Base-by-base conservation (phyloP, 2,888 invertebrate species). In the Chrysolina oricalcia region DNA sequence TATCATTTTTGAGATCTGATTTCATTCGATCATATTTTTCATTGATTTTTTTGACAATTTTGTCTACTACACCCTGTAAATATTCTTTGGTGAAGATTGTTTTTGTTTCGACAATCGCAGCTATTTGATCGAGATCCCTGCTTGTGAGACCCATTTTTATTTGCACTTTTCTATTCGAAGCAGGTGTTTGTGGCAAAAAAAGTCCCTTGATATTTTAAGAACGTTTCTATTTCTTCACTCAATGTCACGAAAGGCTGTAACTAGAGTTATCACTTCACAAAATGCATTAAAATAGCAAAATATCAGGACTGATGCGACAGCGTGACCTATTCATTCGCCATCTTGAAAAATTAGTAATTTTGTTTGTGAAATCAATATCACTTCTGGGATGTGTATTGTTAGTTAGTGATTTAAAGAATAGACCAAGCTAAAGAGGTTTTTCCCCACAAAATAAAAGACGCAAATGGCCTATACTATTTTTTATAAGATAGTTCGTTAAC, bases 1-100 rank as follows among this genome's bases (percentile, higher is more conserved):
- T 11, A 40, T 64, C 64, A 64, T 17, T 43, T 64, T 64, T 17
- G 19, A 64, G 64, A 19, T 64, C 17, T 11, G 64, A 41, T 41
- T 19, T 64, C 9, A 17, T 19, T 43, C 23, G n/a, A 19, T 64
- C 64, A 64, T 41, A 64, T 64, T 64, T 64, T 11, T 17, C 43
- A 9, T 19, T 41, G 35, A 64, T 43, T 17, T 43, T 41, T 3
- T 64, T 17, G 19, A 43, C 19, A 41, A 43, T 41, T 41, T 19
- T 35, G 40, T 64, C 35, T 5, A 41, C 62, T 23, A 62, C 27
- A n/a, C 27, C 35, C 23, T 64, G 50, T 53, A 53, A 19, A 53
- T 53, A 53, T 53, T 53, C 50, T 19, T 19, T 19, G 19, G 50
- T 53, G 19, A 19, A 19, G 5, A 53, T 53, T 17, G 19, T 53